These are phyloP conservation scores for Mythimna impura DNA, from an alignment of 2,888 invertebrate species.

Conservation along the genomic window DNA sequence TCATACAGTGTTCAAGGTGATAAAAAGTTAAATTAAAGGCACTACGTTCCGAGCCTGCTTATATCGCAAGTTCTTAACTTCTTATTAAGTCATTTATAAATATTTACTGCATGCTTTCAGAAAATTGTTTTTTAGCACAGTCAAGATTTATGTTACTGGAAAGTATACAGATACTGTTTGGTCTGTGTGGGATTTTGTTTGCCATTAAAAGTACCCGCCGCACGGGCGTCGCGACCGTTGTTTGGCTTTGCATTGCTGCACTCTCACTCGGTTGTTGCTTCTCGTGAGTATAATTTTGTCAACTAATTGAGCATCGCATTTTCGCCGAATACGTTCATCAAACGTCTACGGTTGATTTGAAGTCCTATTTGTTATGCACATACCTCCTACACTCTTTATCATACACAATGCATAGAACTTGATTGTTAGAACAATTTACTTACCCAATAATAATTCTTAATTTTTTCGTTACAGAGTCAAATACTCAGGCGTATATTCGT, in stretches of 20 bases:
- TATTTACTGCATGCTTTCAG: constrained; percentile 83
- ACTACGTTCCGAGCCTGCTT: constrained; percentile 1
- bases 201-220: constrained; percentile 81
- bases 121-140: constrained; percentile 97
- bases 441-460: background rate
- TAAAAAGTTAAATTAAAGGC: background rate
- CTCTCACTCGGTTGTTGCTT: constrained; percentile 93
- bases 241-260: constrained; percentile 92
- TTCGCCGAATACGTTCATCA: background rate
- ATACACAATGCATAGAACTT: background rate
- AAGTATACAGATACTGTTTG: constrained; percentile 96
- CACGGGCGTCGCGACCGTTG: constrained; percentile 90
- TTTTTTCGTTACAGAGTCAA: constrained; percentile 92
- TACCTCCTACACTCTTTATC: background rate
- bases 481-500: constrained; percentile 96
- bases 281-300: constrained; percentile 89
- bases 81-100: background rate
- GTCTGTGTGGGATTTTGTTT: constrained; percentile 94
- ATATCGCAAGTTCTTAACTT: background rate
- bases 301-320: background rate
- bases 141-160: constrained; percentile 98
- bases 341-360: background rate
- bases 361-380: background rate
- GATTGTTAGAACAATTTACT: constrained; percentile 6
- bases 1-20: constrained; percentile 2